Evolutionary conservation across 92 coral and sea anemone species (phyloP), one percentile per base, ranked within the genome.

Genomic region (Zoanthus sansibaricus): DNA sequence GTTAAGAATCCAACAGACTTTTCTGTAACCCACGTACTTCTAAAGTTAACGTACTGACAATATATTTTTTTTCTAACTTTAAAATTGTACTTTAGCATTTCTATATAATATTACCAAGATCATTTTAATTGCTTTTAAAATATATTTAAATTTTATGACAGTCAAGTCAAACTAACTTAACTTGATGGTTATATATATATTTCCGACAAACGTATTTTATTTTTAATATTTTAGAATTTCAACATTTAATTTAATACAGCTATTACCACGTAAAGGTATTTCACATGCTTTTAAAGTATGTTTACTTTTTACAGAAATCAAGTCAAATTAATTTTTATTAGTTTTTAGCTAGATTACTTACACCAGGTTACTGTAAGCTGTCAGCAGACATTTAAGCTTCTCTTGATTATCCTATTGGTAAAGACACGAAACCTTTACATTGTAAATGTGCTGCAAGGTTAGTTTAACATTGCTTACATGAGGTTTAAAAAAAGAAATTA

Each of bases 361-460:
- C 85, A 80, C 71, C 44, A 78, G 59, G 31, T 78, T 78, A 78
- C 54, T 61, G 72, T 16, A 59, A 72, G 83, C 3, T 78, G 85
- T 80, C 85, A 80, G 85, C 85, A 80, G 20, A 80, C 85, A 56
- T 80, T 80, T 80, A 80, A 80, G 30, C 85, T 80, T 80, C 85
- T 80, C 85, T 80, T 80, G 85, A 80, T 80, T 80, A 80, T 44
- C 85, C 85, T 80, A 21, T 14, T 67, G 46, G 73, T 46, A 12
- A 80, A 68, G 59, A 80, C 18, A 25, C 67, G 18, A 21, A 51
- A 64, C 30, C 75, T 55, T 76, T 15, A 21, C 45, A 31, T 21
- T 51, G 48, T 16, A 75, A 75, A 51, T 8, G 32, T 20, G 56
- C 14, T 32, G n/a, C 20, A 37, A 32, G 51, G 16, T 5, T 37